Conservation (phyloP, 2,113 vertebrate species). For the Pterophyllum scalare region DNA sequence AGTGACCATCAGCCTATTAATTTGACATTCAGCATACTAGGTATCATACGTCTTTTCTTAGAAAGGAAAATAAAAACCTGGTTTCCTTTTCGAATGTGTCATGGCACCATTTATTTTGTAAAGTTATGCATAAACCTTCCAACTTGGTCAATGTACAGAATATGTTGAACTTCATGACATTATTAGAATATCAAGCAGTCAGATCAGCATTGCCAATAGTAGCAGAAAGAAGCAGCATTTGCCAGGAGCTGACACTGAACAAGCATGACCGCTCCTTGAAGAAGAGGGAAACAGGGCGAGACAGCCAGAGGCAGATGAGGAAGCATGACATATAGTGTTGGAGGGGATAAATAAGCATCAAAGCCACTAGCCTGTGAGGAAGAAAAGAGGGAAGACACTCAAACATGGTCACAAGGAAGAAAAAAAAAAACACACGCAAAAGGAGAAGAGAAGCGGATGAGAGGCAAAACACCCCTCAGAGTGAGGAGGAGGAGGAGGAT, state of each 20-base stretch:
- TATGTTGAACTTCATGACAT: constrained; percentile 78
- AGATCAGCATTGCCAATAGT: constrained; percentile 55
- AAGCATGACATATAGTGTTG: constrained; percentile 56
- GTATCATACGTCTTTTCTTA: not conserved
- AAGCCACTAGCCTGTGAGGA: constrained; percentile 44
- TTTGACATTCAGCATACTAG: not conserved
- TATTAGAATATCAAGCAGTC: constrained; percentile 74
- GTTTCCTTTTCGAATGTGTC: constrained; percentile 63
- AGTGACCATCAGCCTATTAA: not conserved
- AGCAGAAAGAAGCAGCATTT: constrained; percentile 63
- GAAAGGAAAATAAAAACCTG: not conserved
- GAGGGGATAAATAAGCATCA: constrained; percentile 56
- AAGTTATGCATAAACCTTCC: constrained; percentile 78
- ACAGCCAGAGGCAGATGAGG: constrained; percentile 52
- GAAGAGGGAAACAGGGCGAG: constrained; percentile 23
- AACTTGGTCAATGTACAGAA: constrained; percentile 77
- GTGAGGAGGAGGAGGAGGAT: constrained; percentile 5
- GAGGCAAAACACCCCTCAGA: constrained; percentile 15
- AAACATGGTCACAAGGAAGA: constrained; percentile 52
- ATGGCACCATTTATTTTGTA: constrained; percentile 79
- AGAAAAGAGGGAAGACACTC: constrained; percentile 47
- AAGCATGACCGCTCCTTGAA: constrained; percentile 47
- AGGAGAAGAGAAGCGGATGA: constrained; percentile 37
- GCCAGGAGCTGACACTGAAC: constrained; percentile 57
- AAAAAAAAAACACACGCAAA: constrained; percentile 44